Evolutionary conservation across 2,797 vertebrate species (phyloP).

Genomic region (Sebastes matsubarae): DNA sequence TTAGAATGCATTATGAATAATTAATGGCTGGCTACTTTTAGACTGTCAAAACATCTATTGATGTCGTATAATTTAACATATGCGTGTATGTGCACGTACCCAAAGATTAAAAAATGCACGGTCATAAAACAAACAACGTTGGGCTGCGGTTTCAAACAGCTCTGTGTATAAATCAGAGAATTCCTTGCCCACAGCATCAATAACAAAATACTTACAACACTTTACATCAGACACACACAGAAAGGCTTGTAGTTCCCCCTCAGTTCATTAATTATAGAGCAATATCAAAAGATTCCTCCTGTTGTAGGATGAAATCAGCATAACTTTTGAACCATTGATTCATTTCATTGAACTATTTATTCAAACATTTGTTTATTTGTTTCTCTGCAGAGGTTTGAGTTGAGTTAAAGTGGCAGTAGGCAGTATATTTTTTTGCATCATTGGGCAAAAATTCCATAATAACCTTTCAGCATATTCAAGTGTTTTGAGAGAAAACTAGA

Average conservation of each 20-base stretch:
- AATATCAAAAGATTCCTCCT: neutral
- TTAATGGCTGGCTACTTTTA: conserved; percentile 51
- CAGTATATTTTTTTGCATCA: no score
- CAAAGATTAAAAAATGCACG: neutral
- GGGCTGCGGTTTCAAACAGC: neutral
- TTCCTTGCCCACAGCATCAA: neutral
- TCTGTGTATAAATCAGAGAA: conserved; percentile 16
- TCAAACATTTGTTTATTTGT: neutral
- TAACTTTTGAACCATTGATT: neutral
- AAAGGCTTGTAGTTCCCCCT: neutral
- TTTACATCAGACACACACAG: conserved; percentile 16
- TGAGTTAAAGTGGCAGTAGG: neutral
- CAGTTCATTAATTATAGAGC: neutral
- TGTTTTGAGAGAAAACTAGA: no score
- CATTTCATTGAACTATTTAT: neutral
- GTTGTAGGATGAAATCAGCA: neutral
- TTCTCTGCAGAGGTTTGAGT: neutral
- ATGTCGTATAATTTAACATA: conserved; percentile 27
- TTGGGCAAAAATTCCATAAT: no score
- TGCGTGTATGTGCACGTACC: neutral
- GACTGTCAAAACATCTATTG: conserved; percentile 47
- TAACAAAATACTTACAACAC: conserved; percentile 15
- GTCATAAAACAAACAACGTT: conserved; percentile 15
- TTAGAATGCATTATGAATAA: conserved; percentile 49
- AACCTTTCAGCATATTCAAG: no score